A percentile compares a stretch with the other conserved stretches of the same genome.
These are phyloP conservation scores for Andrena flavipes DNA, from an alignment of 2,888 invertebrate species.

Conservation along the genomic window DNA sequence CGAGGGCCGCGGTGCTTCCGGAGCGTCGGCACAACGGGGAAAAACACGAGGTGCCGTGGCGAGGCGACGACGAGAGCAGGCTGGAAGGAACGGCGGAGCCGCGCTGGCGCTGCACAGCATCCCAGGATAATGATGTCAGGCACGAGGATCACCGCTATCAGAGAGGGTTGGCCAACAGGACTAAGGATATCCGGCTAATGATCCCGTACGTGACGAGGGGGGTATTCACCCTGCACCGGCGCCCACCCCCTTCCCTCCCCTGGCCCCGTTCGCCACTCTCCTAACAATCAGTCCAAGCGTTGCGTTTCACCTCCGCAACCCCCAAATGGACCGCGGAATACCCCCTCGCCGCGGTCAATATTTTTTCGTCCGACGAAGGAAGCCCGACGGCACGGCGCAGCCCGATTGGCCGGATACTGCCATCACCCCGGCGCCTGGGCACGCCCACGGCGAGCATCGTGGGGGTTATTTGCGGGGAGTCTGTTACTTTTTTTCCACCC, in stretches of 20 bases:
- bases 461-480: slow-evolving; percentile 81
- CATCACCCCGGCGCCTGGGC: slow-evolving; percentile 58
- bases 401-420: slow-evolving; percentile 65
- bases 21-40: slow-evolving; percentile 19
- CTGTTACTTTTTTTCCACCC: slow-evolving; percentile 80
- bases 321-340: slow-evolving; percentile 84
- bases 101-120: slow-evolving; percentile 72
- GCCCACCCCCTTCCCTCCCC: slow-evolving; percentile 65
- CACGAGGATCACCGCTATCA: slow-evolving; percentile 75
- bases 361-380: slow-evolving; percentile 78
- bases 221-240: slow-evolving; percentile 78
- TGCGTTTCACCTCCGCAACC: slow-evolving; percentile 81
- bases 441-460: slow-evolving; percentile 61
- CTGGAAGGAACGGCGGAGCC: slow-evolving; percentile 55
- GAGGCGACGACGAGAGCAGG: slow-evolving; percentile 38
- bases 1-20: slow-evolving; percentile 10
- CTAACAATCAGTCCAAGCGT: slow-evolving; percentile 66
- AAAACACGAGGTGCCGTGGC: slow-evolving; percentile 48
- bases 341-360: slow-evolving; percentile 81
- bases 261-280: slow-evolving; percentile 57
- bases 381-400: slow-evolving; percentile 50
- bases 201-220: slow-evolving; percentile 81
- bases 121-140: slow-evolving; percentile 76
- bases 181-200: slow-evolving; percentile 80
- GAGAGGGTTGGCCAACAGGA: slow-evolving; percentile 72